phyloP scores from a whole-genome alignment of 2,797 vertebrate genomes.

The Trematomus bernacchii region DNA sequence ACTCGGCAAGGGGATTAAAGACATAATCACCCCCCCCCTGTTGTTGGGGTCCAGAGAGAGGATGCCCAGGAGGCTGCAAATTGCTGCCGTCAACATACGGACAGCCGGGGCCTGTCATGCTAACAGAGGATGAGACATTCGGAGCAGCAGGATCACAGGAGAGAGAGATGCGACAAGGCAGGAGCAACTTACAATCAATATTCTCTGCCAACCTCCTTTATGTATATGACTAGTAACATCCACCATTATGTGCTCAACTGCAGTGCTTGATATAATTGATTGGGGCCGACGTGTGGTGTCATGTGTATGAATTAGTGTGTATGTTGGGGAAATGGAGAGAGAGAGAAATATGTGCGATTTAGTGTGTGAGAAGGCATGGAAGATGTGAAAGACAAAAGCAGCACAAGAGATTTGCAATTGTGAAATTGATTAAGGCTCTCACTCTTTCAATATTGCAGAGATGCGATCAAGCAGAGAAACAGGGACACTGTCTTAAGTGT shows the following conservation, averaged over 20 bases:
- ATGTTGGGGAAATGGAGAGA: fast-evolving
- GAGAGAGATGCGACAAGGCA: conserved; percentile 56
- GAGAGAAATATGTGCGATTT: neutral
- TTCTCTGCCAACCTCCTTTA: conserved; percentile 64
- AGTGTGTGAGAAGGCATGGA: conserved; percentile 31
- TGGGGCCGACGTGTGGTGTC: conserved; percentile 53
- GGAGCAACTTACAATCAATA: conserved; percentile 73
- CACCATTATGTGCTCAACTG: conserved; percentile 47
- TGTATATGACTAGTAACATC: conserved; percentile 67
- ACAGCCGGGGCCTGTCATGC: conserved; percentile 55
- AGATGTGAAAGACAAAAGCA: conserved; percentile 27
- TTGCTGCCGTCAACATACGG: conserved; percentile 63
- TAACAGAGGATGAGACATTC: conserved; percentile 65
- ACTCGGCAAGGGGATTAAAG: conserved; percentile 56
- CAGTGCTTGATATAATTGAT: conserved; percentile 65
- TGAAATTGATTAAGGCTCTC: conserved; percentile 32
- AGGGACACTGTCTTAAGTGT: conserved; percentile 1
- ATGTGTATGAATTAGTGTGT: conserved; percentile 40
- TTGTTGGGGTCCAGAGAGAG: conserved; percentile 50
- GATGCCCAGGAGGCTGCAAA: conserved; percentile 62
- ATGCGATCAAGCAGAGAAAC: conserved; percentile 13
- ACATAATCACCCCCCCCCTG: conserved; percentile 59
- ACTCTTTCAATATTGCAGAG: conserved; percentile 12
- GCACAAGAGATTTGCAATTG: neutral
- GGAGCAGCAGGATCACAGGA: conserved; percentile 58